These are phyloP conservation scores for Chaetorhynchus papuensis DNA, from an alignment of 2,113 vertebrate genomes.

Conservation along the genomic window DNA sequence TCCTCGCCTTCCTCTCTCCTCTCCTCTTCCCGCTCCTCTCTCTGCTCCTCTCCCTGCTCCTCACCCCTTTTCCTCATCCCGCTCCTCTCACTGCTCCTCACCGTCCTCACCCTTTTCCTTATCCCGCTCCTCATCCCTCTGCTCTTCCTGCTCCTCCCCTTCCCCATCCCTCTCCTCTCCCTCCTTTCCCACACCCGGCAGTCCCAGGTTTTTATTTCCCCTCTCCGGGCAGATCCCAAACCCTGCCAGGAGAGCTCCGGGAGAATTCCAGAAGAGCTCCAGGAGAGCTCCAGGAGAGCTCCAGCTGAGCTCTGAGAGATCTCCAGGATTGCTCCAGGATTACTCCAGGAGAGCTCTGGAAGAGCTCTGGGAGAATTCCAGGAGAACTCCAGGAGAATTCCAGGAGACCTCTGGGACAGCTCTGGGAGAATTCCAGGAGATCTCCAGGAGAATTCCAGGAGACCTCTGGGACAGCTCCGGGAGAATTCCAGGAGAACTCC, in stretches of 20 bases:
- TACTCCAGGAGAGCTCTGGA: not conserved
- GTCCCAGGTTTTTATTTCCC: not conserved
- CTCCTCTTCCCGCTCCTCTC: not conserved
- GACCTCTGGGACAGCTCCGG: rapidly evolving
- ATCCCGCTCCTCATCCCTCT: too few species aligned
- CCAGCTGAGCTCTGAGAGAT: not conserved
- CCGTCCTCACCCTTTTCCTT: too few species aligned
- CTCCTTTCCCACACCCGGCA: not conserved
- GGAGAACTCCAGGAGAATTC: not conserved
- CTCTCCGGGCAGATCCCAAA: not conserved
- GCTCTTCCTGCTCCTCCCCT: not conserved
- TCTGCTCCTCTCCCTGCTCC: too few species aligned
- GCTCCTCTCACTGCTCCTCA: not conserved
- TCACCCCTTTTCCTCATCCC: too few species aligned
- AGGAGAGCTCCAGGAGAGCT: too few species aligned
- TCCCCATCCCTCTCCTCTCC: not conserved
- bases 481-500: not conserved
- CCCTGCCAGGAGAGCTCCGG: not conserved
- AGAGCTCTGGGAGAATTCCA: not conserved
- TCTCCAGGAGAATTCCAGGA: rapidly evolving
- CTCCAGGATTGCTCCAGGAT: not conserved
- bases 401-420: too few species aligned
- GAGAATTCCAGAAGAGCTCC: not conserved
- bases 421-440: too few species aligned
- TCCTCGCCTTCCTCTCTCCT: not conserved